Evolutionary conservation across 2,888 invertebrate species (phyloP).

Genomic region (Ormyrus thymus): DNA sequence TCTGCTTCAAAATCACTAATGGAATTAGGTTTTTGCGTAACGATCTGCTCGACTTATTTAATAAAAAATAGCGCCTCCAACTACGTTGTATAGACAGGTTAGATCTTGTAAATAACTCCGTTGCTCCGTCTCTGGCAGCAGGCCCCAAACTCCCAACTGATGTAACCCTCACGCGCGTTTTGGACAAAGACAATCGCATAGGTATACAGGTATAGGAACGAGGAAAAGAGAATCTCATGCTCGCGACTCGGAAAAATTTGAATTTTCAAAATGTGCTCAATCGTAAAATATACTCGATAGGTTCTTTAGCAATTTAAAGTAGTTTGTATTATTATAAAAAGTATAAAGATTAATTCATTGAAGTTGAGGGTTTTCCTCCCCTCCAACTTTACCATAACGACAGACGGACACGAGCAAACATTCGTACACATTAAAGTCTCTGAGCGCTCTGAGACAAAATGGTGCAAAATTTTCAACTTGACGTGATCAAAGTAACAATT

Average conservation of each 20-base stretch:
- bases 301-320: no score
- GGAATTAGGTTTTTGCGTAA: slow-evolving; percentile 5
- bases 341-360: no score
- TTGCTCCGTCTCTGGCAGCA: background rate
- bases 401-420: background rate
- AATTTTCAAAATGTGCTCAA: no score
- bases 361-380: background rate
- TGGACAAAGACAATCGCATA: background rate
- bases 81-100: background rate
- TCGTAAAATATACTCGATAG: no score
- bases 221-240: background rate
- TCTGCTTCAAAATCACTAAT: background rate
- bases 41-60: background rate
- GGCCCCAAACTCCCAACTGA: no score
- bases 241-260: no score
- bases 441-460: background rate
- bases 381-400: slow-evolving; percentile 32
- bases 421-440: no score
- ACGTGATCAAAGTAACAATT: slow-evolving; percentile 51
- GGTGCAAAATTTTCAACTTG: slow-evolving; percentile 22
- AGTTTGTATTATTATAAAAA: no score
- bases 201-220: background rate
- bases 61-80: background rate
- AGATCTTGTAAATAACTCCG: background rate
- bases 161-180: background rate